Percentiles rank a stretch among this genome's conserved stretches.
phyloP scores from a whole-genome alignment of 2,888 invertebrate genomes.

The Zaprionus lineosus region DNA sequence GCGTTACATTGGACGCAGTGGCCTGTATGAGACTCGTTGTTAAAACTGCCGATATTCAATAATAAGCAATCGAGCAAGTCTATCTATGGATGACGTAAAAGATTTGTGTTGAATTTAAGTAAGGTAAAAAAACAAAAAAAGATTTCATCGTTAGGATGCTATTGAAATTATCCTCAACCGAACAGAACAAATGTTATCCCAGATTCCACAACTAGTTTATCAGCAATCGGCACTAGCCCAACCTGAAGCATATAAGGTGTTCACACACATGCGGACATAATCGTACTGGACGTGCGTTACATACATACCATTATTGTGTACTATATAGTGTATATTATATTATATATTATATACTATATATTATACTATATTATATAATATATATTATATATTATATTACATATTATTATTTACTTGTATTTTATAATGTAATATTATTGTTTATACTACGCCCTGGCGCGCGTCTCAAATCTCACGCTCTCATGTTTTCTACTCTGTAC shows the following conservation, averaged over 20 bases:
- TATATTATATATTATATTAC: conserved; percentile 45
- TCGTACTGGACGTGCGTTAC: conserved; percentile 14
- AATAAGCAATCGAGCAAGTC: conserved; percentile 50
- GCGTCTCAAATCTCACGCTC: conserved; percentile 63
- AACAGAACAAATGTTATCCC: conserved; percentile 67
- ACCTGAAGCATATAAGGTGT: conserved; percentile 29
- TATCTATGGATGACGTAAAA: conserved; percentile 36
- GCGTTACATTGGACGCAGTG: conserved; percentile 99
- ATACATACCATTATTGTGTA: conserved; percentile 54
- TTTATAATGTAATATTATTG: conserved; percentile 45
- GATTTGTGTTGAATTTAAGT: conserved; percentile 50
- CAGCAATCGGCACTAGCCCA: conserved; percentile 34
- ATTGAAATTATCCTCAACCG: conserved; percentile 68
- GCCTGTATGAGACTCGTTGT: conserved; percentile 99
- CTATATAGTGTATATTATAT: conserved; percentile 38
- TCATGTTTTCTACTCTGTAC: conserved; percentile 33
- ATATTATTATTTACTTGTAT: conserved; percentile 44
- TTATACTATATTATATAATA: conserved; percentile 29
- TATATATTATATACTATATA: conserved; percentile 34
- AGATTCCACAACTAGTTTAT: conserved; percentile 70
- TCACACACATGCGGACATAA: conserved; percentile 31
- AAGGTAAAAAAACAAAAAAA: conserved; percentile 12
- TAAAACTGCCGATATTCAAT: conserved; percentile 83
- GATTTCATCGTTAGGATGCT: conserved; percentile 26
- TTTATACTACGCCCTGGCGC: conserved; percentile 47